phyloP scores from a whole-genome alignment of 2,888 invertebrate genomes.

The Taenaris catops region DNA sequence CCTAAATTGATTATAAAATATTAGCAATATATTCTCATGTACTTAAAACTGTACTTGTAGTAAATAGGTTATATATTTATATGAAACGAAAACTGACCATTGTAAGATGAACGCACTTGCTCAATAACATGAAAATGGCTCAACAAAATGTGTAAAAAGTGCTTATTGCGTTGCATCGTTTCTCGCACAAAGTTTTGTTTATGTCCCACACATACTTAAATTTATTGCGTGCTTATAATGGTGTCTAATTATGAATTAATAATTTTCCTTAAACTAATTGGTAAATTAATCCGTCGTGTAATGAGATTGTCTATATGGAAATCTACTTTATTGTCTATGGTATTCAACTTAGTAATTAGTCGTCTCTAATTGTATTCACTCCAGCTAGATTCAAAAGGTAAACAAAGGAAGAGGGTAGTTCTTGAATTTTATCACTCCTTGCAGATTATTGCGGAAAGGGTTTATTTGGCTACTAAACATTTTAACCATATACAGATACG shows the following conservation, averaged over 20 bases:
- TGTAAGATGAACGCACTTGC: conserved; percentile 41
- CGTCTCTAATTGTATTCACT: no score
- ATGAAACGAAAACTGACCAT: conserved; percentile 17
- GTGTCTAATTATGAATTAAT: conserved; percentile 38
- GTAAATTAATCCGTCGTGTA: conserved; percentile 5
- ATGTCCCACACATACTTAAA: conserved; percentile 34
- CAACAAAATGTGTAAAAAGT: conserved; percentile 45
- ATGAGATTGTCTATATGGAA: conserved; percentile 6
- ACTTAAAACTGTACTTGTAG: conserved; percentile 37
- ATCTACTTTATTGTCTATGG: background rate
- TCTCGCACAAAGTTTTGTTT: conserved; percentile 65
- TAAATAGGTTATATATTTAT: conserved; percentile 27
- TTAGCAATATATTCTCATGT: conserved; percentile 28
- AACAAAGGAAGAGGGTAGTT: no score
- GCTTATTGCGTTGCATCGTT: conserved; percentile 27
- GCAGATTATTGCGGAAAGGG: no score
- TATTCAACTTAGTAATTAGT: no score
- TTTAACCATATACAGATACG: no score
- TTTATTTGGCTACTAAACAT: no score
- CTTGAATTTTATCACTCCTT: no score
- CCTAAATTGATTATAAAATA: conserved; percentile 39
- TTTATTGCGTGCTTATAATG: conserved; percentile 47
- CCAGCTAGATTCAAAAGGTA: no score
- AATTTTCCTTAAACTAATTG: conserved; percentile 11
- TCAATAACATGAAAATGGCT: conserved; percentile 53